phyloP scores from a whole-genome alignment of 2,888 invertebrate genomes.

The Syritta pipiens region DNA sequence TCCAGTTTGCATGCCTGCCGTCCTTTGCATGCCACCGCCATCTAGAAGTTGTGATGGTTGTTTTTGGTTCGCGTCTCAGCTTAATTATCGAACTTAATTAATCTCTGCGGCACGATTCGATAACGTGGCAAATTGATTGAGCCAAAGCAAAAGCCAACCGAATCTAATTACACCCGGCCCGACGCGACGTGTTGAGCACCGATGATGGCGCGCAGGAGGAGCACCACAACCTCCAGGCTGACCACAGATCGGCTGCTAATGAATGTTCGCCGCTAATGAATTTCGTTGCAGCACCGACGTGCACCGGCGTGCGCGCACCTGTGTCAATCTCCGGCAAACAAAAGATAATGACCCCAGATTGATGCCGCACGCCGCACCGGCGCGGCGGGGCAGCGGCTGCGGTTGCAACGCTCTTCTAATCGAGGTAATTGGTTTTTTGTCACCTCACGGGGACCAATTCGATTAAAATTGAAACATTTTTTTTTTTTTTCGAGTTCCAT shows the following conservation, averaged over 20 bases:
- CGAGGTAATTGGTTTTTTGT: too few relatives aligned
- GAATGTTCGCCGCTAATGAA: conserved; percentile 43
- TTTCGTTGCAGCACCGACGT: conserved; percentile 8
- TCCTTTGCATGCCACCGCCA: conserved; percentile 37
- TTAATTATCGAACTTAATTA: conserved; percentile 77
- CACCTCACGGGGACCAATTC: not conserved
- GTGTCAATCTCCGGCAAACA: conserved; percentile 31
- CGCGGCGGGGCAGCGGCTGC: too few relatives aligned
- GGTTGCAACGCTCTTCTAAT: too few relatives aligned
- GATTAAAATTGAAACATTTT: conserved; percentile 8
- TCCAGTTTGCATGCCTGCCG: conserved; percentile 7
- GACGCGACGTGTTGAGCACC: too few relatives aligned
- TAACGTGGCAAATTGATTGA: conserved; percentile 68
- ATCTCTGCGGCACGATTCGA: conserved; percentile 71
- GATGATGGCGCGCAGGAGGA: too few relatives aligned
- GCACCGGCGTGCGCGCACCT: conserved; percentile 24
- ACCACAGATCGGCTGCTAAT: conserved; percentile 28
- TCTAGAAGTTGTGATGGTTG: too few relatives aligned
- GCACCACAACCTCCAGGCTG: too few relatives aligned
- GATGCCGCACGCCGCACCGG: too few relatives aligned
- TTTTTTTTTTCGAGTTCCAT: conserved; percentile 18
- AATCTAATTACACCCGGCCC: conserved; percentile 73
- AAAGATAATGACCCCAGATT: conserved; percentile 52
- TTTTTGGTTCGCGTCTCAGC: conserved; percentile 69
- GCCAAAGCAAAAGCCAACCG: conserved; percentile 74